Conservation (phyloP, 2,888 invertebrate genomes). For the Polyploca ridens region DNA sequence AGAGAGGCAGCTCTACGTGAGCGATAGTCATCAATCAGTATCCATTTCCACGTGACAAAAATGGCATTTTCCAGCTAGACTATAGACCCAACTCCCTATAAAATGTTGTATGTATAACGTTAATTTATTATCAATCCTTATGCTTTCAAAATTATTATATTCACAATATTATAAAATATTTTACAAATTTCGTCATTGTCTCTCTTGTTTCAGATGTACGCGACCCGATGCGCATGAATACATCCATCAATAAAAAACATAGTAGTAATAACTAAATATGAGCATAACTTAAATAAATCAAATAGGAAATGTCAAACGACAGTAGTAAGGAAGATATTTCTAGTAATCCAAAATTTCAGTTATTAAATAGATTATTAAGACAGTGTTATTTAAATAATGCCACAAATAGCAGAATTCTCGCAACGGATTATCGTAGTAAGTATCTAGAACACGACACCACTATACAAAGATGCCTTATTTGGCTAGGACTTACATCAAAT, state of each 20-base stretch:
- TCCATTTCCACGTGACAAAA: too few species aligned
- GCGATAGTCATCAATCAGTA: too few species aligned
- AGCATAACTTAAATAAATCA: background rate
- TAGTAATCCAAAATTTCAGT: constrained; percentile 10
- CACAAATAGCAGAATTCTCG: constrained; percentile 28
- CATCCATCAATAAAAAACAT: background rate
- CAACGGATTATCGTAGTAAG: background rate
- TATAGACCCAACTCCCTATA: too few species aligned
- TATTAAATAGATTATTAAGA: constrained; percentile 27
- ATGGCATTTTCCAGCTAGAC: too few species aligned
- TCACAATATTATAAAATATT: background rate
- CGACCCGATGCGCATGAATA: background rate
- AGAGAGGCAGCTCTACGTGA: too few species aligned
- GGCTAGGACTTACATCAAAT: background rate
- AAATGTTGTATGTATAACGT: too few species aligned
- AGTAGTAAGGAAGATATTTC: background rate
- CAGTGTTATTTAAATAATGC: constrained; percentile 33
- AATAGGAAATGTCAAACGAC: background rate
- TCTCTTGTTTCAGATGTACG: background rate
- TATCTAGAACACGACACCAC: background rate
- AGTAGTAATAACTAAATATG: background rate
- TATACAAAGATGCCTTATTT: background rate
- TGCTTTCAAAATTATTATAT: too few species aligned
- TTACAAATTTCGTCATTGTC: background rate
- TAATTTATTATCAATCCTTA: too few species aligned